These are phyloP conservation scores for Typhlichthys subterraneus DNA, from an alignment of 2,797 vertebrate species.

Conservation along the genomic window DNA sequence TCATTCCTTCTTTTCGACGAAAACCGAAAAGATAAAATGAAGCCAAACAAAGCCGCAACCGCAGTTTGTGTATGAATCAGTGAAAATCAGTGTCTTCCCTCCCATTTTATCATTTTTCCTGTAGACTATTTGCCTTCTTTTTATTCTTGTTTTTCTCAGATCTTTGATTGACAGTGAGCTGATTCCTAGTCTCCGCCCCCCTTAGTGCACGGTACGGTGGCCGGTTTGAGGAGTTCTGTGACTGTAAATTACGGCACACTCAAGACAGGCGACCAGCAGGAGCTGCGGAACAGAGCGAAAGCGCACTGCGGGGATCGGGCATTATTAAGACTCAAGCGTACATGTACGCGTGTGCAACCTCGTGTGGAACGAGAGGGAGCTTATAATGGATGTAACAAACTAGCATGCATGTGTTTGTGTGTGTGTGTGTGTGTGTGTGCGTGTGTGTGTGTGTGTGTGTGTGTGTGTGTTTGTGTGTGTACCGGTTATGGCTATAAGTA, in stretches of 20 bases:
- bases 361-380: too few relatives aligned
- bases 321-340: slow-evolving; percentile 72
- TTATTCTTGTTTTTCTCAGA: slow-evolving; percentile 30
- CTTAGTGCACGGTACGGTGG: slow-evolving; percentile 62
- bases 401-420: not conserved
- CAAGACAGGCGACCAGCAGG: slow-evolving; percentile 74
- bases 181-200: slow-evolving; percentile 56
- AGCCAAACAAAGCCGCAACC: slow-evolving; percentile 69
- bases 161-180: slow-evolving; percentile 61
- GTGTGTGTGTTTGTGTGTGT: slow-evolving; percentile 24
- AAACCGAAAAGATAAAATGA: slow-evolving; percentile 34
- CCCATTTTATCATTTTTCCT: slow-evolving; percentile 63
- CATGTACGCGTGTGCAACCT: not conserved
- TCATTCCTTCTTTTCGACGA: slow-evolving; percentile 25
- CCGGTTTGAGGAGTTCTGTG: slow-evolving; percentile 74
- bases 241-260: slow-evolving; percentile 78
- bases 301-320: slow-evolving; percentile 70
- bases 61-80: slow-evolving; percentile 70
- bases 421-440: slow-evolving; percentile 16
- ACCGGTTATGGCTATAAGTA: not conserved
- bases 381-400: not conserved
- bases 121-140: slow-evolving; percentile 50
- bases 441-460: not conserved
- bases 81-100: slow-evolving; percentile 44
- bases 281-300: slow-evolving; percentile 68